Percentiles rank a stretch among this genome's conserved stretches.
These are phyloP conservation scores for Hirtodrosophila cameraria DNA, from an alignment of 2,888 invertebrate genomes.

Conservation along the genomic window DNA sequence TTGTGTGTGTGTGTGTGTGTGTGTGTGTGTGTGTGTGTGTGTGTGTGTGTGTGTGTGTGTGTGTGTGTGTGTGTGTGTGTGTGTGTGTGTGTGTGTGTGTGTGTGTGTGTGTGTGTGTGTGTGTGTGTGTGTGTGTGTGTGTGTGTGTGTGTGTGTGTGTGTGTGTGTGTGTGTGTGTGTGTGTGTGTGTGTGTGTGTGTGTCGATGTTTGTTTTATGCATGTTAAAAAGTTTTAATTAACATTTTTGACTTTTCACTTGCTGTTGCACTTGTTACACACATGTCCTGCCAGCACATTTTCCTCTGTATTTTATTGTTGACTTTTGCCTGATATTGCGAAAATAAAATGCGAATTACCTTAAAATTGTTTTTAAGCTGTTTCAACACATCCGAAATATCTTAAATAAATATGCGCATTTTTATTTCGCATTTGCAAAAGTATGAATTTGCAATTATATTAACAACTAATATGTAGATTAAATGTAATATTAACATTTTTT, in stretches of 20 bases:
- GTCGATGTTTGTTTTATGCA: slow-evolving; percentile 66
- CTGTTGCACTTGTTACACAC: slow-evolving; percentile 29
- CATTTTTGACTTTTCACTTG: slow-evolving; percentile 75
- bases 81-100: slow-evolving; percentile 53
- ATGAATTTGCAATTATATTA: too few relatives aligned
- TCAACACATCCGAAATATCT: slow-evolving; percentile 32
- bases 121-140: slow-evolving; percentile 53
- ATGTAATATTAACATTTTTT: too few relatives aligned
- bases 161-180: slow-evolving; percentile 10
- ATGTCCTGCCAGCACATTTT: slow-evolving; percentile 28
- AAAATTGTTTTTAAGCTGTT: slow-evolving; percentile 51
- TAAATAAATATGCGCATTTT: background rate
- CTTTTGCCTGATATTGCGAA: slow-evolving; percentile 69
- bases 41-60: slow-evolving; percentile 53
- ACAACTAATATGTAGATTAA: too few relatives aligned
- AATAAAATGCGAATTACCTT: slow-evolving; percentile 53
- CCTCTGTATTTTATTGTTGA: slow-evolving; percentile 59
- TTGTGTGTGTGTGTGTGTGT: slow-evolving; percentile 53
- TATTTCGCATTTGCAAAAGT: too few relatives aligned
- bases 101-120: slow-evolving; percentile 17
- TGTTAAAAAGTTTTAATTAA: slow-evolving; percentile 79
- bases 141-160: slow-evolving; percentile 17
- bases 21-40: slow-evolving; percentile 17
- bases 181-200: slow-evolving; percentile 19
- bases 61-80: slow-evolving; percentile 17